These are phyloP conservation scores for Oscheius sp. DNA, from an alignment of 2,888 invertebrate species.

Conservation along the genomic window DNA sequence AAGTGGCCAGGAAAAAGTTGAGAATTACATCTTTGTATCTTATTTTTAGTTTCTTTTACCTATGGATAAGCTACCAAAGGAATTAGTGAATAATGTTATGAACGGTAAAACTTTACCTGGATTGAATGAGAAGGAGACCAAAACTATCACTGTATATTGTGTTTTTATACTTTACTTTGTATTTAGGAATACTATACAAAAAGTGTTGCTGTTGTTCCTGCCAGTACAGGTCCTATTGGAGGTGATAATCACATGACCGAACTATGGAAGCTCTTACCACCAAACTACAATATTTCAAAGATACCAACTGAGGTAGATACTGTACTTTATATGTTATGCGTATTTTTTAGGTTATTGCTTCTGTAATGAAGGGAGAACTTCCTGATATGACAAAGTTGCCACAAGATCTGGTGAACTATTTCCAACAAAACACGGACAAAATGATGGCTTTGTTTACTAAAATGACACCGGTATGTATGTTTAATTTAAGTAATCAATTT, in stretches of 20 bases:
- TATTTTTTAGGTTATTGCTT: conserved; percentile 27
- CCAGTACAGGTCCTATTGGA: neutral
- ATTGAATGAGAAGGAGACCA: conserved; percentile 53
- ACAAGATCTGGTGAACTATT: conserved; percentile 60
- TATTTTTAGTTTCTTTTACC: conserved; percentile 48
- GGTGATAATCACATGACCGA: conserved; percentile 25
- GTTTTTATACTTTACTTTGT: neutral
- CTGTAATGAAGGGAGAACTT: conserved; percentile 62
- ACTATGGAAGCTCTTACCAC: conserved; percentile 49
- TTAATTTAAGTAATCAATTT: conserved; percentile 10
- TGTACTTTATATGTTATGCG: too few species aligned
- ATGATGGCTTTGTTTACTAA: conserved; percentile 51
- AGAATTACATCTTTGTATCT: neutral
- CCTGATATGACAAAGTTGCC: conserved; percentile 65
- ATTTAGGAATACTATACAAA: conserved; percentile 58
- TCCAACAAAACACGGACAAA: conserved; percentile 57
- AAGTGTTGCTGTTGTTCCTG: neutral
- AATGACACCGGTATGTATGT: conserved; percentile 9
- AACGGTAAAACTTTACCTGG: conserved; percentile 56
- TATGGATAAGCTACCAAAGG: conserved; percentile 53
- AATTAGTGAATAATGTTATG: conserved; percentile 52
- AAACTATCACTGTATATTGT: conserved; percentile 49
- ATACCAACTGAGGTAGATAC: conserved; percentile 50
- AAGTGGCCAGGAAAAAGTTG: neutral
- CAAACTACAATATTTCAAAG: conserved; percentile 54